These are phyloP conservation scores for Astur gentilis DNA, from an alignment of 2,113 vertebrate genomes.

Conservation along the genomic window DNA sequence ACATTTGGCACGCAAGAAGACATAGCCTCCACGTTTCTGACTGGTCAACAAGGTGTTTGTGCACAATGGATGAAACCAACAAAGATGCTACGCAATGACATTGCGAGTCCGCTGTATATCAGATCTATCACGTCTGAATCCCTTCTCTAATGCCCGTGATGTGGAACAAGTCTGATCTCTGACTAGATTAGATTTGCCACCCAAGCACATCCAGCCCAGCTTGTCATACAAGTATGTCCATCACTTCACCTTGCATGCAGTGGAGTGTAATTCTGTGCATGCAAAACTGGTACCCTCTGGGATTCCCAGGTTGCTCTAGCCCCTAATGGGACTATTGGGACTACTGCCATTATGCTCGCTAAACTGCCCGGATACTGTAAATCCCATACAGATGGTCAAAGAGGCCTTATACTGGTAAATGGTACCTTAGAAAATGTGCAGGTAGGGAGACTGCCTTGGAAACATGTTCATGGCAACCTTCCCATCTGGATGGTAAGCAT, in stretches of 20 bases:
- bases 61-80: not conserved
- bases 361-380: not conserved
- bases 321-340: not conserved
- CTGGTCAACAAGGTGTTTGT: not conserved
- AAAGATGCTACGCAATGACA: not conserved
- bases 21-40: not conserved
- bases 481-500: not conserved
- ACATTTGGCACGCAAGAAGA: not conserved
- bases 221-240: not conserved
- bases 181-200: too few relatives aligned
- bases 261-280: not conserved
- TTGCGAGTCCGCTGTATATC: fast-evolving
- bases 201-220: not conserved
- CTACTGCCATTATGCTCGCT: not conserved
- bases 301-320: not conserved
- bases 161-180: not conserved
- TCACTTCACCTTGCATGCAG: not conserved
- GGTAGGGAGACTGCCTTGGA: not conserved
- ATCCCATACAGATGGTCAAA: not conserved
- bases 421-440: not conserved
- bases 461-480: not conserved
- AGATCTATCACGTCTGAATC: not conserved
- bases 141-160: not conserved
- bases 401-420: not conserved
- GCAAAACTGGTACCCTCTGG: fast-evolving